Base-by-base conservation (phyloP, 2,797 vertebrate genomes). In the Sorex maritimensis region DNA sequence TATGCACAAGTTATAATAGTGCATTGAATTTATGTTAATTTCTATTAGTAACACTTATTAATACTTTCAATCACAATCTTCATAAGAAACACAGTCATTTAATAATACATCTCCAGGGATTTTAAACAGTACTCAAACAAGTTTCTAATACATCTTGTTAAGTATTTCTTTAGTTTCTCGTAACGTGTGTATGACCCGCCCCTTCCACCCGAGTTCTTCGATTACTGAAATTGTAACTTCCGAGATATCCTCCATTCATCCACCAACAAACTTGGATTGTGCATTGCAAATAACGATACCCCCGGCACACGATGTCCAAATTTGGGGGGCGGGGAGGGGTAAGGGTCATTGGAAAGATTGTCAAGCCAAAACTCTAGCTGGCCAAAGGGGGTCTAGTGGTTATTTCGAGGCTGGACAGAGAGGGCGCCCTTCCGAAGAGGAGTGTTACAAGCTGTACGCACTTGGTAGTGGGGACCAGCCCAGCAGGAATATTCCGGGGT, bases 391-490 rank as follows among this genome's bases (percentile, higher is more conserved):
- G 11, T 17, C 19, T 41, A 11, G 1, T 5, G 49, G 52, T 75
- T n/a, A 41, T 86, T 93, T 79, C 46, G 26, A 41, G 71, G 13
- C 63, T 65, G 71, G 72, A 84, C 94, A 81, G 86, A 94, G 88
- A 88, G 90, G 92, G 93, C 91, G 93, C 73, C n/a, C 81, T 84
- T 77, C 88, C 86, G 30, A n/a, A 77, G 63, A 44, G 12, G 28
- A 17, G 6, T 1, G 12, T 44, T 63, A 17, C 17, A 24, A 41
- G 38, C 13, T 0, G 6, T 26, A 61, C 12, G 58, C 21, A 21
- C 6, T 2, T 0, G 13, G 14, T 2, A 14, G 75, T 55, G 93
- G 88, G 79, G 68, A 72, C 3, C 58, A 1, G 11, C 6, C 1
- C 2, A 4, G 44, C n/a, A 38, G 72, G 46, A 74, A 30, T 3